Evolutionary conservation across 2,113 vertebrate species (phyloP), one percentile per base, ranked within the genome.

Genomic region (Barbus barbus): DNA sequence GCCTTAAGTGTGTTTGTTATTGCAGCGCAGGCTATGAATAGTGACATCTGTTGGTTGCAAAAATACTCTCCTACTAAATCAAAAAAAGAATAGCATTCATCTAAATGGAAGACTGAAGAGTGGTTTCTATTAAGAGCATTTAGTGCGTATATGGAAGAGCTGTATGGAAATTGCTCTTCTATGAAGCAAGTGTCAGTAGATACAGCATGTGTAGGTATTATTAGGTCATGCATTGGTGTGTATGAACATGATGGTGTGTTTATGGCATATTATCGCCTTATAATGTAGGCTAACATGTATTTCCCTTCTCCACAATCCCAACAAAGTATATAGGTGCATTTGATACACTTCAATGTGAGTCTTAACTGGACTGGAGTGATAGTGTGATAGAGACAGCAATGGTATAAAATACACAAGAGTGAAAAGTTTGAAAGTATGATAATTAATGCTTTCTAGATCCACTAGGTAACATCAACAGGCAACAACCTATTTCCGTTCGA

Each of bases 41-140:
- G 56, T 74, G 85, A 80, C 67, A 83, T 80, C 85, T 86, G 81
- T 65, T 73, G 58, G 76, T 71, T 31, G 80, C 48, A 73, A 81
- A 74, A 81, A 79, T 41, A 79, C 81, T 79, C 56, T 83, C 31
- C 41, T 67, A 46, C 61, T 83, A 73, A 41, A 71, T 67, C 8
- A 11, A 74, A 16, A n/a, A 28, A 51, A 46, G 13, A 71, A 38
- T 12, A 9, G 9, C 41, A 3, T 67, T 67, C 63, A 67, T 3
- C 63, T 14, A 33, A 33, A 18, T 67, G 28, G 16, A 67, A 20
- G 3, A 67, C 63, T 33, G 16, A 31, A 8, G n/a, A 24, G 9
- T 36, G 26, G 18, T 33, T 58, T 11, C 12, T 44, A 41, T 41
- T 63, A 24, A 56, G 77, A n/a, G 79, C 28, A 48, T 20, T 65